phyloP scores from a whole-genome alignment of 2,797 vertebrate genomes.

The Peromyscus eremicus region DNA sequence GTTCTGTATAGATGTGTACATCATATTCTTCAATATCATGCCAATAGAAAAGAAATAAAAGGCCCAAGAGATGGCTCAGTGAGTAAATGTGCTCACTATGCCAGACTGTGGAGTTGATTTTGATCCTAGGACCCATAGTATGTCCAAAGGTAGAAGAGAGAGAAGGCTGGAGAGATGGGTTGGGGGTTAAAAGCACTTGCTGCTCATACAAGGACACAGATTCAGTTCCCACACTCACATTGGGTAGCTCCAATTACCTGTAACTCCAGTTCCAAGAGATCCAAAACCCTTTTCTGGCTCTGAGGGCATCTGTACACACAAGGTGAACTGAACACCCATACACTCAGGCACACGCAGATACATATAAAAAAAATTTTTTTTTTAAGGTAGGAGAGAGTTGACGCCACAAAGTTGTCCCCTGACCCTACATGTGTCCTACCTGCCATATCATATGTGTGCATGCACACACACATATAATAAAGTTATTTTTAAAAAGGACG shows the following conservation, averaged over 20 bases:
- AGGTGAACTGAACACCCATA: background rate
- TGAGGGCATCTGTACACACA: background rate
- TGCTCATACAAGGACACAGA: background rate
- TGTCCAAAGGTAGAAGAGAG: background rate
- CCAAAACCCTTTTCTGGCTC: background rate
- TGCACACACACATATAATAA: background rate
- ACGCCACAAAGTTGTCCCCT: background rate
- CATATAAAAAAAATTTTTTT: background rate
- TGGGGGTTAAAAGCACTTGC: background rate
- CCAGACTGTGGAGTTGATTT: background rate
- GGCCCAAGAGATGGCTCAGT: background rate
- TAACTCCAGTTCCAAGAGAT: background rate
- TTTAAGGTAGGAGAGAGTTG: background rate
- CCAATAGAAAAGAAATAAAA: conserved; percentile 32
- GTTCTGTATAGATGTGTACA: background rate
- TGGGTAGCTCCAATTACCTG: background rate
- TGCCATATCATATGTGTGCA: background rate
- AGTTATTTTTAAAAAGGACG: background rate
- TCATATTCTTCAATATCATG: background rate
- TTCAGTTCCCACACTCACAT: background rate
- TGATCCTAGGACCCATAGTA: background rate
- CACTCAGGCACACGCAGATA: background rate
- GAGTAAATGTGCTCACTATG: background rate
- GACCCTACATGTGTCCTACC: background rate
- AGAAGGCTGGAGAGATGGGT: background rate